Base-by-base conservation (phyloP, 1,140 invertebrate genomes). In the Solenopsis invicta region DNA sequence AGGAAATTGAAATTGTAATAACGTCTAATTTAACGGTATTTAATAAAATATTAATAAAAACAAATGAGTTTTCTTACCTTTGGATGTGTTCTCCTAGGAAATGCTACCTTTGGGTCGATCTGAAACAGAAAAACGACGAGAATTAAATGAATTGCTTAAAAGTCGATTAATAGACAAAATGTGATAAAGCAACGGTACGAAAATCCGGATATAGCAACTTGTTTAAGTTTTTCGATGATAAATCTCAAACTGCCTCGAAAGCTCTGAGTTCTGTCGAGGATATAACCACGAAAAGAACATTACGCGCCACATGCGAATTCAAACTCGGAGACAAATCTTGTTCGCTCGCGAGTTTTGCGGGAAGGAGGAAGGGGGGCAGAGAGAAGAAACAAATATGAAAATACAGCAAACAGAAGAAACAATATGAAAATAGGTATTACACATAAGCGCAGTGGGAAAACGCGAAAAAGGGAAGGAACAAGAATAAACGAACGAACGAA, bases 101-200 rank as follows among this genome's bases (percentile, higher is more conserved):
- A 99, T 95, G 99, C 99, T 96, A 99, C 98, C 97, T 99, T 99
- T 92, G 99, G 99, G 96, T 99, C 99, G 96, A 99, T 99, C 99
- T 99, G 97, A 91, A 98, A 98, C 94, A 95, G 93, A 90, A 12
- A 87, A 88, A 86, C 16, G 24, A 2, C n/a, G 24, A 29, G 21
- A 61, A 48, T 78, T 9, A 45, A 24, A 50, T 78, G 13, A 76
- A n/a, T 21, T 54, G 13, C n/a, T 10, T 24, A 4, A 45, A 34
- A 66, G 1, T 16, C 24, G 16, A 62, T 77, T 50, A 52, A 56
- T 45, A 37, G 9, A n/a, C 16, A 59, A 81, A 34, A 48, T 62
- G 21, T 61, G 21, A 21, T 12, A 21, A 24, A 50, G 34, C n/a
- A 50, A 76, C 29, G n/a, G 37, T 61, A 85, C 13, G 54, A 34